phyloP scores from a whole-genome alignment of 2,113 vertebrate genomes.

The Tor tambroides region DNA sequence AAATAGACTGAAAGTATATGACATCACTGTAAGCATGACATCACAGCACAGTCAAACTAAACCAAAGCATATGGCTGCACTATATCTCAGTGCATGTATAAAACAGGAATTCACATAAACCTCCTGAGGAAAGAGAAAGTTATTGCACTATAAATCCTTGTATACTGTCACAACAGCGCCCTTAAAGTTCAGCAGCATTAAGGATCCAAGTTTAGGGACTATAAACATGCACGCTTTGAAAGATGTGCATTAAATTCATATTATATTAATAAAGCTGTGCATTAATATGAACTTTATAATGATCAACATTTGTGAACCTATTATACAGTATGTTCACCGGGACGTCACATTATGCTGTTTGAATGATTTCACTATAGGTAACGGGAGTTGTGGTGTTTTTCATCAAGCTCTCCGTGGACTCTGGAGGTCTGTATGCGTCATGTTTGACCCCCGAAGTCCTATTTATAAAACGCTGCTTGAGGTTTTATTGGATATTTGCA shows the following conservation, averaged over 20 bases:
- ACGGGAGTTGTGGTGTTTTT: not conserved
- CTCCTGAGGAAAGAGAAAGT: not conserved
- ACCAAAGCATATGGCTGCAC: constrained; percentile 34
- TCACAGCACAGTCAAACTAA: constrained; percentile 4
- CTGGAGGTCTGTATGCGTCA: not conserved
- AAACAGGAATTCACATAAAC: constrained; percentile 30
- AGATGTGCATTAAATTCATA: not conserved
- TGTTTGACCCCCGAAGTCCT: constrained; percentile 1
- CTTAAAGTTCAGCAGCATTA: not conserved
- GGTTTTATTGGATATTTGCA: constrained; percentile 3
- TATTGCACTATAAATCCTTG: constrained; percentile 7
- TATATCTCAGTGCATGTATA: constrained; percentile 21
- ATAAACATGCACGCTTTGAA: not conserved
- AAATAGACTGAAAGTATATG: constrained; percentile 3
- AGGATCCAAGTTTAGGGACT: not conserved
- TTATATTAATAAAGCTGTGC: not conserved
- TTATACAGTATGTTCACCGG: not conserved
- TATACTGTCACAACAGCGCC: constrained; percentile 30
- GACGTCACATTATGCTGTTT: not conserved
- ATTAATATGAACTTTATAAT: not conserved
- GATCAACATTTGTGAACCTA: not conserved
- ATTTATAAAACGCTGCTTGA: not conserved
- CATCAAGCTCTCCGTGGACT: not conserved
- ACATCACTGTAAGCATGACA: constrained; percentile 10
- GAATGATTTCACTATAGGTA: not conserved